These are phyloP conservation scores for Drosophila tristis DNA, from an alignment of 1,140 invertebrate genomes.

Conservation along the genomic window DNA sequence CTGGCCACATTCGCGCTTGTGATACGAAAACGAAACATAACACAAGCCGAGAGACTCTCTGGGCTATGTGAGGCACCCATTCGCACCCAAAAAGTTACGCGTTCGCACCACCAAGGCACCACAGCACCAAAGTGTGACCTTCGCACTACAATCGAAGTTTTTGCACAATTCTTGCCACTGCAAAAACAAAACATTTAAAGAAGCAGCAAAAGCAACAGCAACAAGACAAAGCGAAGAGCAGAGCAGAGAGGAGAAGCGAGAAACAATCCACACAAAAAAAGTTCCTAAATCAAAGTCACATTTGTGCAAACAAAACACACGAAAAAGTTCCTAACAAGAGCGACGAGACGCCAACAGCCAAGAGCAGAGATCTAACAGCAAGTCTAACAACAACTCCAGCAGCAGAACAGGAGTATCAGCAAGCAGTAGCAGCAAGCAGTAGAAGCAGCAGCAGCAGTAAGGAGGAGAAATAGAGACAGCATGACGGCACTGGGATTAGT, in stretches of 20 bases:
- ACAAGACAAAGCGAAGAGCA: neutral
- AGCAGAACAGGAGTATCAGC: constrained; percentile 6
- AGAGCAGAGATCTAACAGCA: constrained; percentile 15
- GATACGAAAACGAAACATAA: constrained; percentile 54
- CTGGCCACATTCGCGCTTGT: constrained; percentile 67
- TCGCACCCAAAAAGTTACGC: constrained; percentile 4
- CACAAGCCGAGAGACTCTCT: constrained; percentile 7
- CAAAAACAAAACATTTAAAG: constrained; percentile 13
- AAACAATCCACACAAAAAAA: constrained; percentile 38
- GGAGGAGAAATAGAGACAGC: constrained; percentile 23
- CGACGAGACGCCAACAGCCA: neutral
- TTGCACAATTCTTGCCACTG: constrained; percentile 70
- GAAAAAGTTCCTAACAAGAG: constrained; percentile 54
- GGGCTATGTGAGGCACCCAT: constrained; percentile 26
- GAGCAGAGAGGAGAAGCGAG: constrained; percentile 5
- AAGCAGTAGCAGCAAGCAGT: constrained; percentile 9
- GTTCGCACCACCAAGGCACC: constrained; percentile 9
- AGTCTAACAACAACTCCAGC: constrained; percentile 7
- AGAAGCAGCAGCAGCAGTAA: constrained; percentile 7
- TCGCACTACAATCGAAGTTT: constrained; percentile 36
- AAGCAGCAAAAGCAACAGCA: constrained; percentile 18
- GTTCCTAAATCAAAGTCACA: constrained; percentile 57
- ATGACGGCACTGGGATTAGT: constrained; percentile 82
- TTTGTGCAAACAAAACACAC: constrained; percentile 84
- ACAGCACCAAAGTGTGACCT: constrained; percentile 39